phyloP scores from a whole-genome alignment of 2,113 vertebrate genomes.

The Atlantisia rogersi region DNA sequence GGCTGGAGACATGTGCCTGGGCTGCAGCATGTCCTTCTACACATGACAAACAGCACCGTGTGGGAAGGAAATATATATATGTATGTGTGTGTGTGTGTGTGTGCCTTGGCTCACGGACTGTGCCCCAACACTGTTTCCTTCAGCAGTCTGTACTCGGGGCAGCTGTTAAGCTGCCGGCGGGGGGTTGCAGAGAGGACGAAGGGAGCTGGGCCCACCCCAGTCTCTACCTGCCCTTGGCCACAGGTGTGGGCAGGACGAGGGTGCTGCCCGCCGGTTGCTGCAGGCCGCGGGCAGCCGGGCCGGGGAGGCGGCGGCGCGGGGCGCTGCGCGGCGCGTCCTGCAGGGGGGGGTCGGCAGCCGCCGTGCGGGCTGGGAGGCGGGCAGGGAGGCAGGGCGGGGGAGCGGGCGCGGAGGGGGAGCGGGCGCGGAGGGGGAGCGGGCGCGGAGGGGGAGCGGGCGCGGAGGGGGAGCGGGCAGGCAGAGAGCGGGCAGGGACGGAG shows the following conservation, averaged over 20 bases:
- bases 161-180: background rate
- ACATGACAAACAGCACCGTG: background rate
- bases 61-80: background rate
- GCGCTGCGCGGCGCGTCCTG: background rate
- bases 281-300: background rate
- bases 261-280: too few species aligned
- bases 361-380: background rate
- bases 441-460: too few species aligned
- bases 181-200: background rate
- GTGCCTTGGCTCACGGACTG: background rate
- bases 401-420: too few species aligned
- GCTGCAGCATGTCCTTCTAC: background rate
- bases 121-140: background rate
- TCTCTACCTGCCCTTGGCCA: background rate
- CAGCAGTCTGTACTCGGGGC: background rate
- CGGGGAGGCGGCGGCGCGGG: background rate
- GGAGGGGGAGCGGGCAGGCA: too few species aligned
- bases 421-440: too few species aligned
- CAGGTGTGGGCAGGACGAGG: background rate
- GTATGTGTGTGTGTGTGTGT: too few species aligned
- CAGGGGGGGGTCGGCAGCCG: constrained; percentile 42
- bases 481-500: too few species aligned
- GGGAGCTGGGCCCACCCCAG: background rate
- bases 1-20: background rate
- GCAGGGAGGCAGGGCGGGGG: too few species aligned